A percentile compares a stretch with the other conserved stretches of the same genome.
These are phyloP conservation scores for Petaurus breviceps DNA, from an alignment of 2,113 vertebrate genomes.

Conservation along the genomic window DNA sequence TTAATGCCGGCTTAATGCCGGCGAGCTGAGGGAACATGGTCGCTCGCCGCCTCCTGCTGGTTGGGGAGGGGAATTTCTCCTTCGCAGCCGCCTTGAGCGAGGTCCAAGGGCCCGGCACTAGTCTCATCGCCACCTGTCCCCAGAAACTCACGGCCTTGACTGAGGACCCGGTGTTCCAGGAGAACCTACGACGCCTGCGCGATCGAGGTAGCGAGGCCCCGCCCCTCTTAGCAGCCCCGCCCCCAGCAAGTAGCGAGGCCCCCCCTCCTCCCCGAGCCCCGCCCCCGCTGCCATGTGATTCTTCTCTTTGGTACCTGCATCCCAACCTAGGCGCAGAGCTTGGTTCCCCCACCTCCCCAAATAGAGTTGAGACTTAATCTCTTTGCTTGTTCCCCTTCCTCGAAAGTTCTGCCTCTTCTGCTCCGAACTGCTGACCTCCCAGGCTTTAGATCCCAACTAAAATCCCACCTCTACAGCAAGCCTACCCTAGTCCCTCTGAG, in stretches of 20 bases:
- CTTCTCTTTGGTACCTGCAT: background rate
- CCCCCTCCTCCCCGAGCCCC: background rate
- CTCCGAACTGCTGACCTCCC: background rate
- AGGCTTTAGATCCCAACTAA: background rate
- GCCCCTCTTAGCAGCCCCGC: background rate
- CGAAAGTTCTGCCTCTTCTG: too few species aligned
- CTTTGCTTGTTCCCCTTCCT: background rate
- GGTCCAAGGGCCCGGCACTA: conserved; percentile 1
- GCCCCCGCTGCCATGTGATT: background rate
- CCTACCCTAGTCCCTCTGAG: background rate
- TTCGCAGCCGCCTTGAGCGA: conserved; percentile 87
- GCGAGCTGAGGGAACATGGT: conserved; percentile 57
- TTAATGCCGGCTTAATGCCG: accelerated
- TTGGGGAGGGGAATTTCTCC: conserved; percentile 97
- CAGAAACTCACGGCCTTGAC: conserved; percentile 82
- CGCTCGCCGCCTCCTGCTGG: conserved; percentile 84
- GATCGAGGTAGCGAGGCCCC: conserved; percentile 82
- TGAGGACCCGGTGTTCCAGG: conserved; percentile 75
- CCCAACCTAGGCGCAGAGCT: background rate
- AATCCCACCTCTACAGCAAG: background rate
- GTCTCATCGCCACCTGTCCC: conserved; percentile 89
- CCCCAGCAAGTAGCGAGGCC: background rate
- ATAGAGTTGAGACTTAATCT: background rate
- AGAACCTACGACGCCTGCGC: conserved; percentile 86
- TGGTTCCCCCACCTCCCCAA: background rate